These are phyloP conservation scores for Anthopleura xanthogrammica DNA, from an alignment of 92 coral and sea anemone species.

Conservation along the genomic window DNA sequence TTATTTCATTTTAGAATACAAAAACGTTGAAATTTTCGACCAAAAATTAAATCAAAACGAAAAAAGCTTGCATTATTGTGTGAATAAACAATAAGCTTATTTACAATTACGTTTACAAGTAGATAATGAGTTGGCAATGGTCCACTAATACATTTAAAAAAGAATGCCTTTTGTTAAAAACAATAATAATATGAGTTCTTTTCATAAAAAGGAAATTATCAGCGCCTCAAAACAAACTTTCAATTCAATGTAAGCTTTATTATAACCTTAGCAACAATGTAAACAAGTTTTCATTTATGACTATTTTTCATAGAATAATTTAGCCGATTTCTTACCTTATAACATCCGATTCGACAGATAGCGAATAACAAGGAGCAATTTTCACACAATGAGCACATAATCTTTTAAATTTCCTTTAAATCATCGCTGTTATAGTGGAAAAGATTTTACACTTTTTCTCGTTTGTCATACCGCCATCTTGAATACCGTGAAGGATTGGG, in stretches of 20 bases:
- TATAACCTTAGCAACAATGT: conserved; percentile 2
- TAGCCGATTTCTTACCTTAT: conserved; percentile 57
- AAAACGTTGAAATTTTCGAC: neutral
- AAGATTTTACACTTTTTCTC: conserved; percentile 4
- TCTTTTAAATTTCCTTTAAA: conserved; percentile 11
- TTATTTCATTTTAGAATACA: neutral
- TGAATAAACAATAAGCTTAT: no score
- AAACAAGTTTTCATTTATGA: neutral
- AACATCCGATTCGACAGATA: conserved; percentile 90
- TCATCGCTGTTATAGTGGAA: neutral
- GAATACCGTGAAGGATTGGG: conserved; percentile 18
- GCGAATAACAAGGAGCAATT: conserved; percentile 84
- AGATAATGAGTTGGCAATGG: neutral
- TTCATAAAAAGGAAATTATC: neutral
- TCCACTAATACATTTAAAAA: neutral
- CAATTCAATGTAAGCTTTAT: neutral
- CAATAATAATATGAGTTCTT: neutral
- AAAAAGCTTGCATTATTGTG: no score
- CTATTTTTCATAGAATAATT: neutral
- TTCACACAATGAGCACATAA: conserved; percentile 63
- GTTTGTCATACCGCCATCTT: conserved; percentile 45
- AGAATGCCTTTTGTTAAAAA: neutral
- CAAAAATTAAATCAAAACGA: no score
- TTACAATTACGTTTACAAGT: no score
- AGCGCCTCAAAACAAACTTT: neutral